Percentiles rank a stretch among this genome's conserved stretches.
Evolutionary conservation across 1,140 invertebrate species (phyloP).

Genomic region (Drosophila arawakana): DNA sequence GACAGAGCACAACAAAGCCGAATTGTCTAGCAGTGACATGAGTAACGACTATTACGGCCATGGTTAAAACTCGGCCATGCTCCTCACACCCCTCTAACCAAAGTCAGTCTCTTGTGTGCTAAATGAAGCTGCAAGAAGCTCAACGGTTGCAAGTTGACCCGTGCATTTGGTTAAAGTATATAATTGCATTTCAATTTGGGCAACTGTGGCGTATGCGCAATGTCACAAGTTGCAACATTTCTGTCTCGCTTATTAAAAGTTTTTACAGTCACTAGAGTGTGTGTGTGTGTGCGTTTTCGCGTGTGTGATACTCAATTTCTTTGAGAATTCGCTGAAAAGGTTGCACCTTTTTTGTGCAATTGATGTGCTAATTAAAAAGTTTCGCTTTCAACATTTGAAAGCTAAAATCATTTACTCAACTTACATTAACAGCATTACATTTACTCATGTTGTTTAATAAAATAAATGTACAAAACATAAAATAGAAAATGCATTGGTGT

Average conservation of each 20-base stretch:
- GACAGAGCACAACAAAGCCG: slow-evolving; percentile 17
- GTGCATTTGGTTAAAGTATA: background rate
- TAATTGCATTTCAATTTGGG: slow-evolving; percentile 11
- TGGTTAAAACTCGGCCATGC: background rate
- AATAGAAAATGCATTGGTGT: no score
- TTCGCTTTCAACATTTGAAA: background rate
- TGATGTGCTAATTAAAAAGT: slow-evolving; percentile 25
- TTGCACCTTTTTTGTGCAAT: slow-evolving; percentile 9
- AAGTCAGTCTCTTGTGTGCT: background rate
- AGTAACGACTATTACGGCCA: slow-evolving; percentile 7
- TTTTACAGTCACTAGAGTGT: background rate
- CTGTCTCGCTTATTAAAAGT: slow-evolving; percentile 9
- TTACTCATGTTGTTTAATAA: background rate
- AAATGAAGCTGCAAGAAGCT: background rate
- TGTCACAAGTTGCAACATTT: slow-evolving; percentile 6
- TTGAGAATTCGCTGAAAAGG: background rate
- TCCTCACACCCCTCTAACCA: background rate
- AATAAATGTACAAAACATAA: no score
- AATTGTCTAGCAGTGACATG: slow-evolving; percentile 14
- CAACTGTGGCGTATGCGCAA: slow-evolving; percentile 15
- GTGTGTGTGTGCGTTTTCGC: no score
- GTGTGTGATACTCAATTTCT: no score
- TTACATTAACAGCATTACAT: background rate
- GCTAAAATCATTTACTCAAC: slow-evolving; percentile 2
- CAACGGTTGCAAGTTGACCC: background rate